phyloP scores from a whole-genome alignment of 2,888 invertebrate species.

The Busseola fusca region DNA sequence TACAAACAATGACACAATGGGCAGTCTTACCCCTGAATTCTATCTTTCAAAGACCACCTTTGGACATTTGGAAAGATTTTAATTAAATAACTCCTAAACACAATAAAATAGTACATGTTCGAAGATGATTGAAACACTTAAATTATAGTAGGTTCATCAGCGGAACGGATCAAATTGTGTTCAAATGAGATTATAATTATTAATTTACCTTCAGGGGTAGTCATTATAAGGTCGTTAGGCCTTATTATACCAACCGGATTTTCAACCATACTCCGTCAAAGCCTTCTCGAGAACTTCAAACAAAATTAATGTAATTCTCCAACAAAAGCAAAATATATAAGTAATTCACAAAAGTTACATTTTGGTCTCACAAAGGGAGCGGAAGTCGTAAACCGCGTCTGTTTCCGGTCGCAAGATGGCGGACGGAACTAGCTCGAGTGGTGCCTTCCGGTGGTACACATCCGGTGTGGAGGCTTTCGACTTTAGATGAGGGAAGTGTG shows the following conservation, averaged over 20 bases:
- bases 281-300: background rate
- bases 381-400: conserved; percentile 81
- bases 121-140: background rate
- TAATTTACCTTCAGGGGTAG: background rate
- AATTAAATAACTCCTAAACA: background rate
- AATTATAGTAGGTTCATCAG: background rate
- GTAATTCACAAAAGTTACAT: conserved; percentile 64
- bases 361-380: conserved; percentile 70
- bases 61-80: background rate
- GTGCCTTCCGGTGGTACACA: conserved; percentile 77
- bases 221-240: conserved; percentile 1
- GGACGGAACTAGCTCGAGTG: conserved; percentile 81
- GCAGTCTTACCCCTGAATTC: background rate
- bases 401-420: conserved; percentile 83
- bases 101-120: background rate
- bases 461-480: conserved; percentile 69
- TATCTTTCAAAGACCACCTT: background rate
- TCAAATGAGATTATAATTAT: conserved; percentile 4
- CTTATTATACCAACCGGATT: background rate
- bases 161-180: background rate
- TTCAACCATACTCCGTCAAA: background rate
- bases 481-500: conserved; percentile 64
- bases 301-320: conserved; percentile 22
- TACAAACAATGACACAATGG: background rate
- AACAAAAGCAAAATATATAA: conserved; percentile 59